These are phyloP conservation scores for Phylloscopus whistleri DNA, from an alignment of 2,113 vertebrate genomes.

Conservation along the genomic window DNA sequence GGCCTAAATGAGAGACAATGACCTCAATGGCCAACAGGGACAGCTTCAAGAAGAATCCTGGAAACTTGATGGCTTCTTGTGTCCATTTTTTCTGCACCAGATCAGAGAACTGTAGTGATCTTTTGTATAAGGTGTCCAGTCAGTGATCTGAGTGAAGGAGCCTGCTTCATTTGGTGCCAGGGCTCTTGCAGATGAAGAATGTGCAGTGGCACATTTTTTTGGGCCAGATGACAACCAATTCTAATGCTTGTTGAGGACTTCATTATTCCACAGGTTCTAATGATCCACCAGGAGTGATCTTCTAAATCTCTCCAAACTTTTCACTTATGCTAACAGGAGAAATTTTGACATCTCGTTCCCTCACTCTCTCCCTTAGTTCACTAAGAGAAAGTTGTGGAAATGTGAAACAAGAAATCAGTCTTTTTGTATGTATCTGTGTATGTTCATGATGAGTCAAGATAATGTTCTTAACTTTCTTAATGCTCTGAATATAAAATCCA, in stretches of 20 bases:
- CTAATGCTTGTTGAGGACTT: background rate
- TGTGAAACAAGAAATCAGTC: background rate
- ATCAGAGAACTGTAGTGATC: background rate
- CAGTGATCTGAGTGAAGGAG: background rate
- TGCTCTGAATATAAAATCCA: background rate
- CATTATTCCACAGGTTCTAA: background rate
- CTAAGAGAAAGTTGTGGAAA: background rate
- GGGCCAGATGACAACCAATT: background rate
- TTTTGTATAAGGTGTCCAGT: background rate
- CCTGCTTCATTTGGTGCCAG: background rate
- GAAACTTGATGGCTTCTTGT: background rate
- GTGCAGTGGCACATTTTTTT: background rate
- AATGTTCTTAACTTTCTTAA: background rate
- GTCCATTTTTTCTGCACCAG: background rate
- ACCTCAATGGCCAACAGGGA: background rate
- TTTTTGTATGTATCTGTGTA: background rate
- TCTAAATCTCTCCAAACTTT: background rate
- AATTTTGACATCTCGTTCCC: background rate
- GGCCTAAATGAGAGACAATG: background rate
- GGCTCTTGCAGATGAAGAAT: background rate
- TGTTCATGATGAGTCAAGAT: background rate
- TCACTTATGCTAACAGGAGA: background rate
- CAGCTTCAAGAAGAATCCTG: background rate
- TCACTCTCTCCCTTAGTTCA: background rate
- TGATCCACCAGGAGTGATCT: background rate